phyloP scores from a whole-genome alignment of 2,888 invertebrate species.

The Matsumyia berberina region DNA sequence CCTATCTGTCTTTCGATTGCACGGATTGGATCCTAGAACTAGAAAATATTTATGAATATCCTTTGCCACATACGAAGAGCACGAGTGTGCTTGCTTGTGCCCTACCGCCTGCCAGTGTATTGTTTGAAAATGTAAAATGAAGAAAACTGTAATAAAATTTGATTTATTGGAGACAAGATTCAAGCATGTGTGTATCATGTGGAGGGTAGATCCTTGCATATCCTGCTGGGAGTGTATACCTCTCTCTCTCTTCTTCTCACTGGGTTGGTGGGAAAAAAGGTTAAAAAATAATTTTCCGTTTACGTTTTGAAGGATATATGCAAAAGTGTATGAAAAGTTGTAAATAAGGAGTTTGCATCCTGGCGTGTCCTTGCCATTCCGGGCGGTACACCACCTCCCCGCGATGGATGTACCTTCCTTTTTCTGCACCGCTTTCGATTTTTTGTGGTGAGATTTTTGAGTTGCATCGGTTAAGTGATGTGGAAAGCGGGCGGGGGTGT shows the following conservation, averaged over 20 bases:
- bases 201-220: slow-evolving; percentile 65
- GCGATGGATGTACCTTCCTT: slow-evolving; percentile 1
- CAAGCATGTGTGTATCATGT: slow-evolving; percentile 80
- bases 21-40: slow-evolving; percentile 76
- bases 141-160: slow-evolving; percentile 85
- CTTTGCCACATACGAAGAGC: slow-evolving; percentile 39
- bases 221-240: slow-evolving; percentile 71
- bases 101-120: slow-evolving; percentile 64
- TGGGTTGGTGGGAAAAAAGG: slow-evolving; percentile 22
- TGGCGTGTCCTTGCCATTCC: slow-evolving; percentile 63
- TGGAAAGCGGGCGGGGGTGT: slow-evolving; percentile 50
- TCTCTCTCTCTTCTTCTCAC: slow-evolving; percentile 30
- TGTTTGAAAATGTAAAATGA: slow-evolving; percentile 80
- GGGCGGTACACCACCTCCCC: slow-evolving; percentile 1
- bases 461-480: slow-evolving; percentile 76
- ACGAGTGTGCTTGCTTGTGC: background rate
- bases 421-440: slow-evolving; percentile 55
- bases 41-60: slow-evolving; percentile 77
- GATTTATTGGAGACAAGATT: slow-evolving; percentile 85
- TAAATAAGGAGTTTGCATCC: slow-evolving; percentile 75
- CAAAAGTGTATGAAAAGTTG: slow-evolving; percentile 76
- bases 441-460: slow-evolving; percentile 53
- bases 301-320: slow-evolving; percentile 75
- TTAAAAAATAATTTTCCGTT: slow-evolving; percentile 66
- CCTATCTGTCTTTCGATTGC: slow-evolving; percentile 75